A percentile compares a stretch with the other conserved stretches of the same genome.
Evolutionary conservation across 2,113 vertebrate species (phyloP).

Genomic region (Hemibagrus wyckioides): DNA sequence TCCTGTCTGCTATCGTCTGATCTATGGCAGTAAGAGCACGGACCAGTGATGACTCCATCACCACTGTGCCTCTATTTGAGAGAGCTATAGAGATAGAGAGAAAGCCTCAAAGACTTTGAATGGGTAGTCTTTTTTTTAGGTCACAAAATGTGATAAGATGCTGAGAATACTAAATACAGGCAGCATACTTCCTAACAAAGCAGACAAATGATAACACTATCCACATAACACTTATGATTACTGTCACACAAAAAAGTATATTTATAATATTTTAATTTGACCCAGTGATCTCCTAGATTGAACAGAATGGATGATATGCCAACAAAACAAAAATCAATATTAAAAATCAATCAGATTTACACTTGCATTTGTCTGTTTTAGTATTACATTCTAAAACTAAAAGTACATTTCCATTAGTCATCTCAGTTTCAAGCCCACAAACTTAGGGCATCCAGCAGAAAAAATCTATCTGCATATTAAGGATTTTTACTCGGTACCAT

Average conservation of each 20-base stretch:
- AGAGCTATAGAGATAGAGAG: slow-evolving; percentile 66
- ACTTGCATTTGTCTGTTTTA: background rate
- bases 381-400: background rate
- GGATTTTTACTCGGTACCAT: background rate
- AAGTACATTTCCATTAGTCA: background rate
- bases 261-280: background rate
- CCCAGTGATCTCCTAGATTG: background rate
- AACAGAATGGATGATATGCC: background rate
- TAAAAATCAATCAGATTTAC: background rate
- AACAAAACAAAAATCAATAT: background rate
- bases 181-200: background rate
- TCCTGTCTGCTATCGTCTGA: slow-evolving; percentile 68
- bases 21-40: slow-evolving; percentile 80
- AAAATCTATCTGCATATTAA: background rate
- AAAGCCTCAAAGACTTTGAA: background rate
- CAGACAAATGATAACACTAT: background rate
- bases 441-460: background rate
- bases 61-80: slow-evolving; percentile 82
- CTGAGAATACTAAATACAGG: background rate
- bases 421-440: background rate
- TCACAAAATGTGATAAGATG: background rate
- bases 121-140: background rate
- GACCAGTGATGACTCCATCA: slow-evolving; percentile 81
- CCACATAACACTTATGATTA: background rate
- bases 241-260: background rate